A percentile compares a stretch with the other conserved stretches of the same genome.
Evolutionary conservation across 2,888 invertebrate species (phyloP).

Genomic region (Tinea pellionella): DNA sequence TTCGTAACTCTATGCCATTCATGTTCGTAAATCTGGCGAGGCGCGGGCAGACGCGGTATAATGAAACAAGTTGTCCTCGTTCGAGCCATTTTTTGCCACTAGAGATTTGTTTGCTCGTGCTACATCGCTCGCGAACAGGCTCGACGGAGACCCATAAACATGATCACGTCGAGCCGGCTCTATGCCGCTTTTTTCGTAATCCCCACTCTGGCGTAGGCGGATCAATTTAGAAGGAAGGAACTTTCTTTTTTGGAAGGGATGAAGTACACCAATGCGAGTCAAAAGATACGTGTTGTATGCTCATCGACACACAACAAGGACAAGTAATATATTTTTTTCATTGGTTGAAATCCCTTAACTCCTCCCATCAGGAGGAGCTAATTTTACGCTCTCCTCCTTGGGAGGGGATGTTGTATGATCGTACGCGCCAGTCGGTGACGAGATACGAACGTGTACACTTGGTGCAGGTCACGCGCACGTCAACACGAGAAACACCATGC

Average conservation of each 20-base stretch:
- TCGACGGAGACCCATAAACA: slow-evolving; percentile 67
- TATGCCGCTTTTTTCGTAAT: slow-evolving; percentile 56
- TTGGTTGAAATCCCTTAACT: slow-evolving; percentile 36
- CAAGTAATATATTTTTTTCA: slow-evolving; percentile 33
- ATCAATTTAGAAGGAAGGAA: slow-evolving; percentile 33
- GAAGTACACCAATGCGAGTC: slow-evolving; percentile 35
- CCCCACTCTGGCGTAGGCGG: slow-evolving; percentile 32
- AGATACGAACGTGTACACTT: slow-evolving; percentile 51
- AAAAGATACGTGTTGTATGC: slow-evolving; percentile 20
- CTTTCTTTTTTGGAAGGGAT: slow-evolving; percentile 35
- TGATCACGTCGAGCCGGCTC: slow-evolving; percentile 55
- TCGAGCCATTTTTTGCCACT: slow-evolving; percentile 63
- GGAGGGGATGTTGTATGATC: slow-evolving; percentile 59
- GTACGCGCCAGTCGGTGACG: slow-evolving; percentile 64
- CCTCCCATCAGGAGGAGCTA: slow-evolving; percentile 47
- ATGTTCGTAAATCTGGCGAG: slow-evolving; percentile 60
- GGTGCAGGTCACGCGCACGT: slow-evolving; percentile 45
- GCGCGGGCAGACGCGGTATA: slow-evolving; percentile 23
- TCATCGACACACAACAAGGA: slow-evolving; percentile 43
- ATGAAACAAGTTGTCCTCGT: slow-evolving; percentile 62
- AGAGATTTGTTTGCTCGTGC: slow-evolving; percentile 63
- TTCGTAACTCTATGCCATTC: slow-evolving; percentile 35
- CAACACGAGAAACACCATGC: slow-evolving; percentile 43
- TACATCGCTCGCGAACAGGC: slow-evolving; percentile 57
- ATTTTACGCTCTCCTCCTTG: slow-evolving; percentile 58